These are phyloP conservation scores for Chromoteleia sp. DNA, from an alignment of 2,888 invertebrate genomes.

Conservation along the genomic window DNA sequence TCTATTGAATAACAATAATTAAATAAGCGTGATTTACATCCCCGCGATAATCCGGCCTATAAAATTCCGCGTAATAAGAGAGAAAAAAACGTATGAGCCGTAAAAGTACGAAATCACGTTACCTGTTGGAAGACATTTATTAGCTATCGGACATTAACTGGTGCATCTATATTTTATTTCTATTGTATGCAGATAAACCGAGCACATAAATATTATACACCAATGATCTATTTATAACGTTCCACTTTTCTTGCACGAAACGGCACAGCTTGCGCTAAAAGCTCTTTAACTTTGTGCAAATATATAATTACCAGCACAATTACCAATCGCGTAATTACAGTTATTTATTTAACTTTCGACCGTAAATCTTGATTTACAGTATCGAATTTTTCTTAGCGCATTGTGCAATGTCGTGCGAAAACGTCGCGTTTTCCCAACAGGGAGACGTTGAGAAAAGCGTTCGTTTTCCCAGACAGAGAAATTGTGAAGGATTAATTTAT, in stretches of 20 bases:
- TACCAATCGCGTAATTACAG: conserved; percentile 35
- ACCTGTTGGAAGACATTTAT: conserved; percentile 47
- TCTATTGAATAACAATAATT: conserved; percentile 39
- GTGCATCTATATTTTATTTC: conserved; percentile 58
- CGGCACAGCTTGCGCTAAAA: conserved; percentile 36
- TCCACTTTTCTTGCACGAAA: conserved; percentile 21
- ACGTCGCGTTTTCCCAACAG: conserved; percentile 9
- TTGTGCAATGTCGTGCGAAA: conserved; percentile 35
- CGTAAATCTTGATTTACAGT: conserved; percentile 43
- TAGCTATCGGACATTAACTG: conserved; percentile 50
- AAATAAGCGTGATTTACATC: conserved; percentile 45
- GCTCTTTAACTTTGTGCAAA: conserved; percentile 40
- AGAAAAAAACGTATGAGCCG: conserved; percentile 12
- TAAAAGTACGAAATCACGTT: conserved; percentile 52
- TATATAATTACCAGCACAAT: conserved; percentile 46
- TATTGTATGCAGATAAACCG: conserved; percentile 54
- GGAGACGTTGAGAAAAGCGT: conserved; percentile 14
- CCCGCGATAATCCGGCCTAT: conserved; percentile 25
- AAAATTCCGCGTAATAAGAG: conserved; percentile 34
- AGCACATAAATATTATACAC: conserved; percentile 48
- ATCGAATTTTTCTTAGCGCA: conserved; percentile 27
- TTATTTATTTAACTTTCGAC: conserved; percentile 36
- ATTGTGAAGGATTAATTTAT: conserved; percentile 5
- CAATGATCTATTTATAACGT: conserved; percentile 50
- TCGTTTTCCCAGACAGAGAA: conserved; percentile 5